phyloP scores from a whole-genome alignment of 2,888 invertebrate genomes.

The Microplitis manilae region DNA sequence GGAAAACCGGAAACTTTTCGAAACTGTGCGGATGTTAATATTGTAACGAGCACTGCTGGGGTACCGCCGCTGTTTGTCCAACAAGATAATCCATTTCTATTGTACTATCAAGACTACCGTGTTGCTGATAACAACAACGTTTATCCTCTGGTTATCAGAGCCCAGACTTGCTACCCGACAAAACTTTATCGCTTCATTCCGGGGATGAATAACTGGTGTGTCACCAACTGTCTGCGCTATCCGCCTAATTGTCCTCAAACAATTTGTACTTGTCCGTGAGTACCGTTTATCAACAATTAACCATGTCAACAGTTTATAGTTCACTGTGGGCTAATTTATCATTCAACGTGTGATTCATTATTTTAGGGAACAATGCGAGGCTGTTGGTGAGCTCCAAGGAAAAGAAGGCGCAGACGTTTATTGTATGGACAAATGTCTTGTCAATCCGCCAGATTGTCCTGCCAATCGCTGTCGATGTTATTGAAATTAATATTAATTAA shows the following conservation, averaged over 20 bases:
- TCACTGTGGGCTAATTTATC: not conserved
- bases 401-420: conserved; percentile 85
- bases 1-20: conserved; percentile 93
- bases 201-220: conserved; percentile 88
- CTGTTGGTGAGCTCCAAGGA: conserved; percentile 83
- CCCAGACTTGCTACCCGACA: conserved; percentile 85
- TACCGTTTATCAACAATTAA: conserved; percentile 57
- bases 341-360: not conserved
- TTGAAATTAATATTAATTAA: conserved; percentile 61
- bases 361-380: conserved; percentile 84
- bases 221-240: conserved; percentile 87
- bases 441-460: conserved; percentile 83
- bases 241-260: conserved; percentile 87
- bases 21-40: conserved; percentile 91
- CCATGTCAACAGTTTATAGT: no score
- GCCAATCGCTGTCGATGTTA: conserved; percentile 82
- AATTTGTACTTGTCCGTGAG: conserved; percentile 89
- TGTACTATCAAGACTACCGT: conserved; percentile 82
- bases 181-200: conserved; percentile 78
- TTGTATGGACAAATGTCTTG: conserved; percentile 89
- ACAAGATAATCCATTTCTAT: conserved; percentile 81
- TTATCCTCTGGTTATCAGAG: conserved; percentile 84
- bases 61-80: conserved; percentile 80
- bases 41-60: conserved; percentile 85
- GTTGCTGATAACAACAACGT: conserved; percentile 68